These are phyloP conservation scores for Sebastes cheni DNA, from an alignment of 2,797 vertebrate genomes.

Conservation along the genomic window DNA sequence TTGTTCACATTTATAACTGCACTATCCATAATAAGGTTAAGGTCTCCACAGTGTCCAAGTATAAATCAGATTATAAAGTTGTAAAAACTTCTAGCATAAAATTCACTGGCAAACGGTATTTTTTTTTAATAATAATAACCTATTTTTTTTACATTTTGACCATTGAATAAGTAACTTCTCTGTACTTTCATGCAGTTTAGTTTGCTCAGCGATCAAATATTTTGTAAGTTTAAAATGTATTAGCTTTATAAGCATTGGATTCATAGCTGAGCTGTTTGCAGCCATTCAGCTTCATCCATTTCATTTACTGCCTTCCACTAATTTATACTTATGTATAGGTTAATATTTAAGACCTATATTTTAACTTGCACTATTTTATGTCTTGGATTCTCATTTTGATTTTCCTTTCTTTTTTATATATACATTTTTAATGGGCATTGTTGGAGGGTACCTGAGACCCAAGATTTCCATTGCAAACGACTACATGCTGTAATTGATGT, in stretches of 20 bases:
- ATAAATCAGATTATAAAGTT: not conserved
- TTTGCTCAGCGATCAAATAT: not conserved
- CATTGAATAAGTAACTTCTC: not conserved
- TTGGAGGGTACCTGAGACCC: no score
- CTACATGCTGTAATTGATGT: no score
- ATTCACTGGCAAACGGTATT: not conserved
- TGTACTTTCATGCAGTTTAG: not conserved
- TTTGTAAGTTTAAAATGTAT: not conserved
- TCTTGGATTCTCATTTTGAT: no score
- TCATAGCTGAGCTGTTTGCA: not conserved
- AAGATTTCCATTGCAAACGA: no score
- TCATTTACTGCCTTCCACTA: no score
- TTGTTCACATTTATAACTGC: not conserved
- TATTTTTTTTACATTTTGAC: not conserved
- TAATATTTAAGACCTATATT: no score
- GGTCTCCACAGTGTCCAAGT: not conserved
- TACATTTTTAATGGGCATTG: no score
- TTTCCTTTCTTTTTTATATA: no score
- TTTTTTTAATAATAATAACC: not conserved
- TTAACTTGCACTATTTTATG: no score
- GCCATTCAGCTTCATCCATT: no score
- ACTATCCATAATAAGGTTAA: not conserved
- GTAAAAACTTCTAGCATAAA: not conserved
- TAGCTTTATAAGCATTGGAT: not conserved
- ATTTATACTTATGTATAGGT: no score